Evolutionary conservation across 2,113 vertebrate genomes (phyloP).

Genomic region (Lasiurus borealis): DNA sequence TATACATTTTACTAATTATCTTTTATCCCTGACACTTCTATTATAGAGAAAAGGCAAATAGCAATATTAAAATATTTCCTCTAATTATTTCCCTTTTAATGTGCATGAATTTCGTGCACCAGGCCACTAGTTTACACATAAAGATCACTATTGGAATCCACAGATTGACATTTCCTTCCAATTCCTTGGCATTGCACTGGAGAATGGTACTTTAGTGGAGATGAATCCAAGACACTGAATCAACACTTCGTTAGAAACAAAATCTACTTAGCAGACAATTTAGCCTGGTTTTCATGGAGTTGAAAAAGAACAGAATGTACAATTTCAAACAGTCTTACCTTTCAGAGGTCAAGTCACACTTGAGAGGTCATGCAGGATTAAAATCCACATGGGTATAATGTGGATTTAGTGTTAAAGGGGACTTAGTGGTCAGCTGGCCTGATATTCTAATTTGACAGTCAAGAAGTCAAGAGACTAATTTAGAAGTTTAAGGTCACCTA

Average conservation of each 20-base stretch:
- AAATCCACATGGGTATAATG: neutral
- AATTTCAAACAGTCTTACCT: neutral
- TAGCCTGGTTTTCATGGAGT: neutral
- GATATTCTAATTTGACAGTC: neutral
- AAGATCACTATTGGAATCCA: neutral
- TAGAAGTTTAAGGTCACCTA: neutral
- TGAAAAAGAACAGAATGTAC: neutral
- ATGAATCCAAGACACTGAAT: neutral
- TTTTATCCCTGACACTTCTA: too few relatives aligned
- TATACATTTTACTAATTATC: too few relatives aligned
- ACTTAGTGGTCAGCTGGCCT: neutral
- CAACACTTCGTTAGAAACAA: neutral
- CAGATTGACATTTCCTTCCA: neutral
- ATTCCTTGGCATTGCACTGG: neutral
- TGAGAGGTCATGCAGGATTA: neutral
- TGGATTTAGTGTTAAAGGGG: neutral
- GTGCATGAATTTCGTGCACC: too few relatives aligned
- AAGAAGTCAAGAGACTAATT: neutral
- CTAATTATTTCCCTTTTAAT: too few relatives aligned
- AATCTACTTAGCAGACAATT: neutral
- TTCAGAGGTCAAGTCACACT: neutral
- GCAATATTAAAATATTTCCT: too few relatives aligned
- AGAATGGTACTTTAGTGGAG: neutral
- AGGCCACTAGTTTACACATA: neutral
- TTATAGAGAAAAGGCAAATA: too few relatives aligned